Conservation (phyloP, 2,113 vertebrate species). For the Poecile atricapillus region DNA sequence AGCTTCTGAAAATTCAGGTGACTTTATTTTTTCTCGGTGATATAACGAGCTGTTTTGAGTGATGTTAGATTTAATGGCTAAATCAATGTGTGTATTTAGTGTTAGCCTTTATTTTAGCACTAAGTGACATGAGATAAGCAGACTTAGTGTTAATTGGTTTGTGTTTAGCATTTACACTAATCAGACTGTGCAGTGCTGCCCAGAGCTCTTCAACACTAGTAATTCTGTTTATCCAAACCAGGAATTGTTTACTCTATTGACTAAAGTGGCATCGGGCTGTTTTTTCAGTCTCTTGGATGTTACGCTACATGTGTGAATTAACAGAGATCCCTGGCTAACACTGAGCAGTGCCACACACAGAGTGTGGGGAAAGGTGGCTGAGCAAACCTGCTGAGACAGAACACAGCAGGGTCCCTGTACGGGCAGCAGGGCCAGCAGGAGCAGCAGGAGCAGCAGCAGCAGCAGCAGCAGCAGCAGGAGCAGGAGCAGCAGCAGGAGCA, state of each 20-base stretch:
- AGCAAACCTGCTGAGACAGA: background rate
- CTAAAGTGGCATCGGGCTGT: constrained; percentile 29
- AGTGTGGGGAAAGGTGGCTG: background rate
- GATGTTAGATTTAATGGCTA: constrained; percentile 73
- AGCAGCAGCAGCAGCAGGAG: too few species aligned
- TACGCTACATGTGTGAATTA: constrained; percentile 7
- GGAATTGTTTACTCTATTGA: constrained; percentile 71
- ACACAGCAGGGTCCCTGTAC: background rate
- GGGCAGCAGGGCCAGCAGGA: background rate
- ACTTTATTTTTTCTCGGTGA: constrained; percentile 59
- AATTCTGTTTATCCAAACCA: constrained; percentile 72
- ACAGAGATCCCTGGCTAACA: background rate
- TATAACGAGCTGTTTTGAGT: constrained; percentile 73
- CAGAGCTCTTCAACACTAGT: constrained; percentile 65
- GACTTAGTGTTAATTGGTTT: constrained; percentile 80
- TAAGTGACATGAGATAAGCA: constrained; percentile 80
- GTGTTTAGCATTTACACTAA: constrained; percentile 79
- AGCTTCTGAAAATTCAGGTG: constrained; percentile 51
- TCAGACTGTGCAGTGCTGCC: constrained; percentile 68
- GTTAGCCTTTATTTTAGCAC: constrained; percentile 71
- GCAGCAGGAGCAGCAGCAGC: background rate
- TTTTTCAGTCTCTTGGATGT: constrained; percentile 32
- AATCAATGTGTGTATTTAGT: constrained; percentile 79
- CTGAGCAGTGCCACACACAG: background rate
- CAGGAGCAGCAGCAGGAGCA: too few species aligned